These are phyloP conservation scores for Emberiza fucata DNA, from an alignment of 2,113 vertebrate species.

Conservation along the genomic window DNA sequence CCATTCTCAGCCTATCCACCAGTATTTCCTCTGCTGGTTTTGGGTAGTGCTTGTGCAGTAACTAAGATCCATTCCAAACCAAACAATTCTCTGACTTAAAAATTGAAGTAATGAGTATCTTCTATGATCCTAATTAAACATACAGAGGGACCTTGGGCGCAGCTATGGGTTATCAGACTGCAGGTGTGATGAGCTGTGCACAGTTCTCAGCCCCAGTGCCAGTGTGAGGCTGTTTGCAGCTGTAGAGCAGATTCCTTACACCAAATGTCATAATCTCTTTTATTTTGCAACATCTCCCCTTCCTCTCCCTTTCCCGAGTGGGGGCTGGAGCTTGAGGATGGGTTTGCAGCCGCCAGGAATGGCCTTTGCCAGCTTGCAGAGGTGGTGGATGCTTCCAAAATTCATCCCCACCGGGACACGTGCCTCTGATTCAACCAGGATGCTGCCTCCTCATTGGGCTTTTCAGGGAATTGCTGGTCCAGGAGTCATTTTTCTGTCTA, in stretches of 20 bases:
- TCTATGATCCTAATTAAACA: background rate
- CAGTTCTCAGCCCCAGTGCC: background rate
- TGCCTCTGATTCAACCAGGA: background rate
- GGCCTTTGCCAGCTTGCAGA: background rate
- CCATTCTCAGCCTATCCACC: background rate
- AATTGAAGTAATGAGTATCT: background rate
- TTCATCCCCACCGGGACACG: rapidly evolving
- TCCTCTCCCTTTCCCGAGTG: background rate
- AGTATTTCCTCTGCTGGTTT: background rate
- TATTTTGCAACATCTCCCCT: background rate
- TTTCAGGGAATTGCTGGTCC: background rate
- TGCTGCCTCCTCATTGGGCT: background rate
- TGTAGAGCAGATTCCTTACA: background rate
- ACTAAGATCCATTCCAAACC: background rate
- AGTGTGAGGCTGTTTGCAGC: background rate
- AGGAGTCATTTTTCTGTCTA: background rate
- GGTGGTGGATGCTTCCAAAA: background rate
- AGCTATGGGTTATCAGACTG: background rate
- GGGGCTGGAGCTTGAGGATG: background rate
- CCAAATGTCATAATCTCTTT: background rate
- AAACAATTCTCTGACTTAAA: background rate
- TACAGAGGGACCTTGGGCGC: background rate
- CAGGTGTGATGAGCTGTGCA: background rate
- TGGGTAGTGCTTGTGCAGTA: background rate
- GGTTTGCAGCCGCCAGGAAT: background rate